Conservation (phyloP, 2,113 vertebrate species). For the Tylochromis polylepis region DNA sequence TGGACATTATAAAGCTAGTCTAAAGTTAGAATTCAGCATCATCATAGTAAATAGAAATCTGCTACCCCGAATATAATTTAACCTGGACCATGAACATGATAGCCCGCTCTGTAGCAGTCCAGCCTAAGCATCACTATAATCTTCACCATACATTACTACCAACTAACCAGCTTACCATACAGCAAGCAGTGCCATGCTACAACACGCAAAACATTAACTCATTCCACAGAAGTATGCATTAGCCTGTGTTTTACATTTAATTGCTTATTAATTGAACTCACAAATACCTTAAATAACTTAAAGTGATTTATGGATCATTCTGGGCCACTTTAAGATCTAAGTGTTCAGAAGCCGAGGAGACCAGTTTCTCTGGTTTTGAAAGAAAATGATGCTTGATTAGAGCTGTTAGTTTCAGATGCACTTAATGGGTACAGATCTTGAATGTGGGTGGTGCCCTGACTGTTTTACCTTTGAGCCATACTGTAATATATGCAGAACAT, state of each 20-base stretch:
- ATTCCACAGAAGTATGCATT: not conserved
- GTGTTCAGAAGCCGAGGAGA: not conserved
- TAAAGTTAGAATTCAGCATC: not conserved
- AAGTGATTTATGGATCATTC: not conserved
- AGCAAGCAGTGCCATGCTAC: not conserved
- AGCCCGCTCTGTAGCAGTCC: not conserved
- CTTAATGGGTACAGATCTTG: not conserved
- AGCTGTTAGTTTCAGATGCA: not conserved
- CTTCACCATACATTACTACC: not conserved
- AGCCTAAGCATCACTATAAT: not conserved
- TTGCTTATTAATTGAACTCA: fast-evolving
- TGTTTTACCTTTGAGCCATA: not conserved
- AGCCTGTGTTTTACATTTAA: fast-evolving
- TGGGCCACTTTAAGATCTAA: not conserved
- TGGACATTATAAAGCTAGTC: not conserved
- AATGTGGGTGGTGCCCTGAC: not conserved
- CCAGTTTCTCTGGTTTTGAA: not conserved
- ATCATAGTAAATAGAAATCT: not conserved
- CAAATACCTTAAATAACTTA: not conserved
- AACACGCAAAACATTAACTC: not conserved
- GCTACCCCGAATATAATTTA: not conserved
- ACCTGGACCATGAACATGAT: not conserved
- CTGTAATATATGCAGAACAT: not conserved
- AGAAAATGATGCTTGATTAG: not conserved
- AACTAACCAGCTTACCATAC: not conserved